Evolutionary conservation across 2,888 invertebrate genomes (phyloP).

Genomic region (Stramonita haemastoma): DNA sequence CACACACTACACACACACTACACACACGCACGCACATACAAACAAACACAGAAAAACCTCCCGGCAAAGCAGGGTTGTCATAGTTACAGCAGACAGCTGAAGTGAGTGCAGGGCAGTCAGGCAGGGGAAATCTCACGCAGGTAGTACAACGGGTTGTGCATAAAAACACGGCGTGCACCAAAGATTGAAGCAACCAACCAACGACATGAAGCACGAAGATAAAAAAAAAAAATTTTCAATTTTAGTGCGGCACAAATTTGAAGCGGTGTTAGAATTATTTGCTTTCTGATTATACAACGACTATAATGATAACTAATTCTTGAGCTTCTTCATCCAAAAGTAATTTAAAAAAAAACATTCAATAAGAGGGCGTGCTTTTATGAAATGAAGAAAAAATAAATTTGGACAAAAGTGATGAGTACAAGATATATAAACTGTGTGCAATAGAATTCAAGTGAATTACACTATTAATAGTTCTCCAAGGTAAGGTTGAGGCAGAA

Average conservation of each 20-base stretch:
- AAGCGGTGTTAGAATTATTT: no score
- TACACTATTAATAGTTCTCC: no score
- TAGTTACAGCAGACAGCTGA: conserved; percentile 3
- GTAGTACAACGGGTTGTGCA: conserved; percentile 14
- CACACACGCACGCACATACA: neutral
- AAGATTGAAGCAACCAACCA: neutral
- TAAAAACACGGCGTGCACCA: neutral
- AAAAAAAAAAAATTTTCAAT: neutral
- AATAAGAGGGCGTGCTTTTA: no score
- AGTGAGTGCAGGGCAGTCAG: conserved; percentile 13
- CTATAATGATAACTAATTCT: no score
- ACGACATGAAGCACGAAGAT: neutral
- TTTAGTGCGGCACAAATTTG: neutral
- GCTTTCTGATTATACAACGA: no score
- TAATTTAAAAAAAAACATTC: neutral
- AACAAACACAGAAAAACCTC: neutral
- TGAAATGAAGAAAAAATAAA: no score
- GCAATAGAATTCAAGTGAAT: no score
- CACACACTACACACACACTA: neutral
- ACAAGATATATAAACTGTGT: no score
- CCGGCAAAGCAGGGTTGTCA: conserved; percentile 5
- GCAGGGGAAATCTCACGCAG: conserved; percentile 26
- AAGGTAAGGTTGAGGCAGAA: no score
- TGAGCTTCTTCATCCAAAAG: no score
- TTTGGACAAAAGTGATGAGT: no score